Conservation (phyloP, 1,140 invertebrate genomes). For the Lordiphosa clarofinis region DNA sequence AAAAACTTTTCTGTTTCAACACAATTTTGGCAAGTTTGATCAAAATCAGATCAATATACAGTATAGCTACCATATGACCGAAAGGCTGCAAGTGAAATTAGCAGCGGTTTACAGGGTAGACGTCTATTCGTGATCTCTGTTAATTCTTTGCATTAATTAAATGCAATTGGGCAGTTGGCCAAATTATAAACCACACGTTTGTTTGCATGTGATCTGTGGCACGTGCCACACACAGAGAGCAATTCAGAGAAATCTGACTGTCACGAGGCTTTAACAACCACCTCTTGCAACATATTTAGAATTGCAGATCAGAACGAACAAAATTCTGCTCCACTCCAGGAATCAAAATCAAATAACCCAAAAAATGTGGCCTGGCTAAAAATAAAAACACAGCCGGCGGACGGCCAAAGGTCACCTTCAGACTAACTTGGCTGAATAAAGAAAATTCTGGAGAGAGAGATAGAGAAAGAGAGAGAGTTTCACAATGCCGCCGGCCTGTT, state of each 20-base stretch:
- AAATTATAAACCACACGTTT: conserved; percentile 16
- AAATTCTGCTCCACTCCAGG: conserved; percentile 27
- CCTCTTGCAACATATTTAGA: conserved; percentile 9
- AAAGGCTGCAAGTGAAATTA: too few relatives aligned
- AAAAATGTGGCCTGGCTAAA: conserved; percentile 43
- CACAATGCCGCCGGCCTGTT: conserved; percentile 33
- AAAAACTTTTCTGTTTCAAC: too few relatives aligned
- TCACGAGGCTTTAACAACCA: conserved; percentile 41
- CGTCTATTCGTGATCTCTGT: neutral
- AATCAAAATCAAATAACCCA: conserved; percentile 36
- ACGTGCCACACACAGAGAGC: conserved; percentile 24
- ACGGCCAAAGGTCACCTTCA: conserved; percentile 65
- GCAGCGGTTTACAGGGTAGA: conserved; percentile 6
- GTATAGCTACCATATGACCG: too few relatives aligned
- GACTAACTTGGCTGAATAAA: conserved; percentile 49
- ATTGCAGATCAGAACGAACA: conserved; percentile 41
- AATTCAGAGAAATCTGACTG: conserved; percentile 10
- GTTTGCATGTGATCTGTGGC: conserved; percentile 31
- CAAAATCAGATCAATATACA: too few relatives aligned
- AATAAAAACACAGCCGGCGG: conserved; percentile 37
- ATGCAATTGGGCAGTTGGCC: conserved; percentile 34
- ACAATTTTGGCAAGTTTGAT: too few relatives aligned
- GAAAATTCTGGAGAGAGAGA: conserved; percentile 49
- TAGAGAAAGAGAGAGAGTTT: conserved; percentile 24
- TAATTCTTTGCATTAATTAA: conserved; percentile 11